Base-by-base conservation (phyloP, 2,888 invertebrate genomes). In the Netelia melanura region DNA sequence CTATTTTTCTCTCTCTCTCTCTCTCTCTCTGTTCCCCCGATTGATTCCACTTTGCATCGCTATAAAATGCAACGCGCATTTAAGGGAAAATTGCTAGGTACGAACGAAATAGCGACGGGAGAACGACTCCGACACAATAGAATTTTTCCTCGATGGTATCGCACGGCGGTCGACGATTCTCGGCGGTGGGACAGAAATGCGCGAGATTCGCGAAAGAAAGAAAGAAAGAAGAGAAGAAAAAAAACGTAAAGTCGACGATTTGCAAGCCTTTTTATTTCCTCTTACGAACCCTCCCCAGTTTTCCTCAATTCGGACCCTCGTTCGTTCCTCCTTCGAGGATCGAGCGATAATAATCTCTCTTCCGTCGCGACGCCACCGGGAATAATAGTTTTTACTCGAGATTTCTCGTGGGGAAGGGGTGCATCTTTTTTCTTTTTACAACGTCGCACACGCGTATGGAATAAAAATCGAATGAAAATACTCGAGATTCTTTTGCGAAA, bases 11-110 rank as follows among this genome's bases (percentile, higher is more conserved):
- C 23, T 3, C 71, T 54, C 79, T 10, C 87, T 75, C 21, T 56
- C n/a, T 48, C 61, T n/a, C 76, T 17, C 72, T 25, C 83, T 85
- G 74, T 85, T 72, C 71, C 82, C 72, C 81, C 88, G 88, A 88
- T 88, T 87, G 86, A 86, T 86, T 79, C 87, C 84, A 86, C 88
- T 87, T 85, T 88, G 86, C 86, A 86, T 87, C 85, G 86, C 86
- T 84, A 84, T 84, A 86, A 86, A 81, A 87, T 86, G 85, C 83
- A 81, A 79, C 81, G 77, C 83, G 86, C 88, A 83, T 87, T 87
- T 86, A 87, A 88, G 85, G 80, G 78, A 77, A 84, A 83, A 86
- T 86, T 86, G 84, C 85, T 75, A n/a, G 85, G 78, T 83, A 83
- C 79, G 85, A 75, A 85, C 75, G 75, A 80, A 81, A 83, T 76